Evolutionary conservation across 1,140 invertebrate species (phyloP).

Genomic region (Thaumetopoea pityocampa): DNA sequence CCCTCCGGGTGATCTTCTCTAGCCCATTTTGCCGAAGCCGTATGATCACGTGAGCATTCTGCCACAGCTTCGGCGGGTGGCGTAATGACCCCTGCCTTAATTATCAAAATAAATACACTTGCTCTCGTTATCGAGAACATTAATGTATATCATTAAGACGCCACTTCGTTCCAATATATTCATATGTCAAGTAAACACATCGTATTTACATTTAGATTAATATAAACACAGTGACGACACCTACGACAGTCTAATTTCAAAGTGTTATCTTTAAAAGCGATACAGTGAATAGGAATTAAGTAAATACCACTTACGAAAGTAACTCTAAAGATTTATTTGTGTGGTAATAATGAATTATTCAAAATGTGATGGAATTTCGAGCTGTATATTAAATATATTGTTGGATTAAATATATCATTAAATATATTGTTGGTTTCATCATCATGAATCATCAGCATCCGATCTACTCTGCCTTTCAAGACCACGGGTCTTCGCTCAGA

Average conservation of each 20-base stretch:
- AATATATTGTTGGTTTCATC: too few species aligned
- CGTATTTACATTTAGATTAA: slow-evolving; percentile 15
- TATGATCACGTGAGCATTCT: too few species aligned
- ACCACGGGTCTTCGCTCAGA: too few species aligned
- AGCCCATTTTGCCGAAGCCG: too few species aligned
- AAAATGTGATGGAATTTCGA: too few species aligned
- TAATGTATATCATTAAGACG: slow-evolving; percentile 22
- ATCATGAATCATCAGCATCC: too few species aligned
- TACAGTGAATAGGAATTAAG: not conserved
- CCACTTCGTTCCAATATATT: slow-evolving; percentile 17
- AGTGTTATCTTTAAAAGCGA: slow-evolving; percentile 7
- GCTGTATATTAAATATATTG: too few species aligned
- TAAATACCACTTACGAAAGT: not conserved
- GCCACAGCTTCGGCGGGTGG: too few species aligned
- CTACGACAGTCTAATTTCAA: not conserved
- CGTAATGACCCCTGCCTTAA: slow-evolving; percentile 11
- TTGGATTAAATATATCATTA: too few species aligned
- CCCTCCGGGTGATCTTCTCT: too few species aligned
- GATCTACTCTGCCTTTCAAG: too few species aligned
- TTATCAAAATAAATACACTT: slow-evolving; percentile 20
- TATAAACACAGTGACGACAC: slow-evolving; percentile 7
- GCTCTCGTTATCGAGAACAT: slow-evolving; percentile 22
- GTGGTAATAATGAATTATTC: slow-evolving; percentile 21
- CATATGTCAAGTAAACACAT: slow-evolving; percentile 9
- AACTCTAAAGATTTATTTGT: slow-evolving; percentile 17